Base-by-base conservation (phyloP, 2,113 vertebrate genomes). In the Pogonocichla stellata region DNA sequence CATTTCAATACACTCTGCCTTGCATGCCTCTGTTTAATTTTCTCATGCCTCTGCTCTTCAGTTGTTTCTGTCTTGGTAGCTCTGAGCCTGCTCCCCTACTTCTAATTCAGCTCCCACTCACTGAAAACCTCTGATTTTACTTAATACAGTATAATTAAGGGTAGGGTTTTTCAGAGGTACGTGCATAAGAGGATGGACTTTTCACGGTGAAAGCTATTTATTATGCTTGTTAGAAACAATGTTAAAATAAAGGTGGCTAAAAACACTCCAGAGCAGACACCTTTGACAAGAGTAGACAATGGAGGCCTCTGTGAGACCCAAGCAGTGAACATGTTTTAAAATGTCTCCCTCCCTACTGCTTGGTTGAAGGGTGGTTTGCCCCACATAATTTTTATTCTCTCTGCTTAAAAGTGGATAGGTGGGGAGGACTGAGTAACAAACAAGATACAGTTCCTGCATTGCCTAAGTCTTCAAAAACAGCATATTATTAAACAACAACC, bases 51-150 rank as follows among this genome's bases (percentile, higher is more conserved):
- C 90, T 60, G 90, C 66, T 86, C 53, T 84, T 94, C 66, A 26
- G 24, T 69, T 71, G 57, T 72, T 96, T 71, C 75, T 80, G 34
- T 77, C 89, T 88, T 31, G 8, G 69, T 23, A 94, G 93, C 92
- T 96, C 80, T 89, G 81, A 86, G 90, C 87, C 85, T 57, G 77
- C 91, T 95, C 25, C 53, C 42, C 38, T 66, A 25, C 58, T 93
- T 95, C 83, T 83, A 90, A 95, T 95, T 96, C 88, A 95, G 88
- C 91, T 95, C 93, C 88, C 80, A 94, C 80, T 73, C 79, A 65
- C 14, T 84, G 53, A 86, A 88, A 94, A 61, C 48, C 4, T 51
- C 88, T 94, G 56, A 74, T 96, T 95, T 94, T 89, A 96, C 80
- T 95, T 95, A 96, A 75, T 74, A 79, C 42, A 74, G 22, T 73